phyloP scores from a whole-genome alignment of 2,797 vertebrate genomes.

The Sebastolobus alascanus region DNA sequence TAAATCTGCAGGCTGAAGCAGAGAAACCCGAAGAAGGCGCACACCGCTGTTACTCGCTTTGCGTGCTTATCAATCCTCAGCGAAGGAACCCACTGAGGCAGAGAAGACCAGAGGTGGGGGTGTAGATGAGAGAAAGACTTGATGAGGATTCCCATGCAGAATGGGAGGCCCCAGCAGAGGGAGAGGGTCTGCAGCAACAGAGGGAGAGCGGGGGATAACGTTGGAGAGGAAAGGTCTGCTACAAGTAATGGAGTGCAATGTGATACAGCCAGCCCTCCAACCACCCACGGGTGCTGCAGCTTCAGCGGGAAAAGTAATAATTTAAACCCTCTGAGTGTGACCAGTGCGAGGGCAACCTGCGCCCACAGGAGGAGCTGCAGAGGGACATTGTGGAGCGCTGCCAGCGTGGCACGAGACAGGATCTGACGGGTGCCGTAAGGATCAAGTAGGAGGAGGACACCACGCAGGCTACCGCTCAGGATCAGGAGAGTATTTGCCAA shows the following conservation, averaged over 20 bases:
- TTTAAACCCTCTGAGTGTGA: constrained; percentile 78
- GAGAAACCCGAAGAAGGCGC: constrained; percentile 83
- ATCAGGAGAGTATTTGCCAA: constrained; percentile 85
- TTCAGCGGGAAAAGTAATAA: constrained; percentile 76
- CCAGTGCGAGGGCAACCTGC: constrained; percentile 84
- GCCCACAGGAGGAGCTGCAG: constrained; percentile 87
- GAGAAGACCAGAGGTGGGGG: constrained; percentile 56
- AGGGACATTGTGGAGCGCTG: constrained; percentile 88
- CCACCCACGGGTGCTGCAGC: constrained; percentile 78
- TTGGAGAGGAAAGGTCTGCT: constrained; percentile 84
- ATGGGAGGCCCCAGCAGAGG: constrained; percentile 84
- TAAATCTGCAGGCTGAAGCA: constrained; percentile 88
- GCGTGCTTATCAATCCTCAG: constrained; percentile 70
- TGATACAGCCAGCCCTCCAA: constrained; percentile 75
- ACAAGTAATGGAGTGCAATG: constrained; percentile 79
- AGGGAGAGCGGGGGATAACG: constrained; percentile 79
- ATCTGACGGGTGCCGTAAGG: constrained; percentile 88
- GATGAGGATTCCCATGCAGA: constrained; percentile 77
- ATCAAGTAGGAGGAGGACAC: constrained; percentile 88
- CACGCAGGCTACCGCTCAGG: constrained; percentile 82
- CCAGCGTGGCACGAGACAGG: constrained; percentile 78
- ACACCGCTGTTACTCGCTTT: constrained; percentile 79
- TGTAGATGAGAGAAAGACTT: constrained; percentile 78
- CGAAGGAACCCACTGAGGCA: constrained; percentile 72
- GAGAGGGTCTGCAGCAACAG: constrained; percentile 87